Base-by-base conservation (phyloP, 2,113 vertebrate species). In the Paradisaea rubra region DNA sequence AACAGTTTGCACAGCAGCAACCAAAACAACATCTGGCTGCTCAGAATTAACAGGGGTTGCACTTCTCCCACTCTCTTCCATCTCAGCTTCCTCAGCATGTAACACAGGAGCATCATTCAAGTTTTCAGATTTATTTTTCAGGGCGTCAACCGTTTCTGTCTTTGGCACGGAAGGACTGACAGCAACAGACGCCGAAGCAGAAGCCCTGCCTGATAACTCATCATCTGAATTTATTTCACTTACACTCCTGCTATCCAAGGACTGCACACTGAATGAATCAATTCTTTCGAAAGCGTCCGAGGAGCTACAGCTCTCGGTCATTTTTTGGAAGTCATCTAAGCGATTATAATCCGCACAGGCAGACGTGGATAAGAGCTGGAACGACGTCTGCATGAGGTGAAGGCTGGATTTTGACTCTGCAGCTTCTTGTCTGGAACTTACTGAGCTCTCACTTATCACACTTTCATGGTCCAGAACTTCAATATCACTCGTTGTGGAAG, bases 181-280 rank as follows among this genome's bases (percentile, higher is more conserved):
- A 5, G 98, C 95, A 3, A 98, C 97, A 27, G 99, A 99, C 0
- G 97, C 98, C 33, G 98, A 97, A 27, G 98, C 98, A 95, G 98
- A 98, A 41, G 96, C 97, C 91, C 98, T 98, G 61, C 98, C 98
- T 4, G 99, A 98, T 42, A 98, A 96, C 39, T 99, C 99, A 37
- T 99, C 99, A 44, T 99, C 99, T 0, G 99, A 99, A 96, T 99
- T 99, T 49, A 99, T 99, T 96, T 99, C 99, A 3, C 99, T 99
- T 47, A 99, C 99, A 17, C 99, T 99, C 63, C 98, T 98, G 88
- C 99, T 99, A 20, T 99, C 99, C 93, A 99, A 97, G 11, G 99
- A 99, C 97, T 99, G 99, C 71, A 99, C 97, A 8, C 99, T 99
- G 90, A 99, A 99, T 0, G 99, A 99, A 97, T 99, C 99, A 24